These are phyloP conservation scores for Cordilura impudica DNA, from an alignment of 2,888 invertebrate genomes.

Conservation along the genomic window DNA sequence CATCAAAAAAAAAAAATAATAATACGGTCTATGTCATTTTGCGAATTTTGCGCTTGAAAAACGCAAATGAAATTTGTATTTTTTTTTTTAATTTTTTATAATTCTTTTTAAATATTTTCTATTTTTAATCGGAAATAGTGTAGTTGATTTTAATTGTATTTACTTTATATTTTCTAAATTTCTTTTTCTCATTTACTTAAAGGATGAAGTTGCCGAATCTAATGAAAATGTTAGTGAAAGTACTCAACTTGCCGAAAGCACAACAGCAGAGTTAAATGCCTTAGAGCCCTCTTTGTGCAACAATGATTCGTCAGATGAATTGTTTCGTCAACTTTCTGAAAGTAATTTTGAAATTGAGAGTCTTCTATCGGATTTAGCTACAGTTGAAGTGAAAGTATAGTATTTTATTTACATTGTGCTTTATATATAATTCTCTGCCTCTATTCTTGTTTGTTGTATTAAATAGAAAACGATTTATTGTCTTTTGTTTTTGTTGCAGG, in stretches of 20 bases:
- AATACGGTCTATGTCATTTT: too few species aligned
- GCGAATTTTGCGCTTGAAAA: too few species aligned
- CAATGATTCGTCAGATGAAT: slow-evolving; percentile 85
- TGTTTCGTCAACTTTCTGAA: slow-evolving; percentile 89
- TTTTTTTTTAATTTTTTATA: too few species aligned
- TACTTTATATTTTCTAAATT: background rate
- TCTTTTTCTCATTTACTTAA: background rate
- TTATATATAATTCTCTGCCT: slow-evolving; percentile 2
- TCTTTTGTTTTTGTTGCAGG: slow-evolving; percentile 69
- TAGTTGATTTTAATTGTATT: background rate
- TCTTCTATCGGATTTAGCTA: slow-evolving; percentile 87
- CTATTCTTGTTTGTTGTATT: slow-evolving; percentile 9
- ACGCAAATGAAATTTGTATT: too few species aligned
- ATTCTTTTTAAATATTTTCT: too few species aligned
- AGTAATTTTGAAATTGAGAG: slow-evolving; percentile 92
- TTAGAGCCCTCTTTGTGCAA: slow-evolving; percentile 75
- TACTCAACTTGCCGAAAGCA: slow-evolving; percentile 68
- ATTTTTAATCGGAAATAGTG: background rate
- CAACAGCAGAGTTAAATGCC: slow-evolving; percentile 71
- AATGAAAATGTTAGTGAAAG: slow-evolving; percentile 72
- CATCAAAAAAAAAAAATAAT: too few species aligned
- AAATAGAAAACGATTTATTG: slow-evolving; percentile 8
- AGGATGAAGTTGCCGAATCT: slow-evolving; percentile 64
- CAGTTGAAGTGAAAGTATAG: slow-evolving; percentile 85
- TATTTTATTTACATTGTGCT: slow-evolving; percentile 41